These are phyloP conservation scores for Bolborhynchus lineola DNA, from an alignment of 2,113 vertebrate species.

Conservation along the genomic window DNA sequence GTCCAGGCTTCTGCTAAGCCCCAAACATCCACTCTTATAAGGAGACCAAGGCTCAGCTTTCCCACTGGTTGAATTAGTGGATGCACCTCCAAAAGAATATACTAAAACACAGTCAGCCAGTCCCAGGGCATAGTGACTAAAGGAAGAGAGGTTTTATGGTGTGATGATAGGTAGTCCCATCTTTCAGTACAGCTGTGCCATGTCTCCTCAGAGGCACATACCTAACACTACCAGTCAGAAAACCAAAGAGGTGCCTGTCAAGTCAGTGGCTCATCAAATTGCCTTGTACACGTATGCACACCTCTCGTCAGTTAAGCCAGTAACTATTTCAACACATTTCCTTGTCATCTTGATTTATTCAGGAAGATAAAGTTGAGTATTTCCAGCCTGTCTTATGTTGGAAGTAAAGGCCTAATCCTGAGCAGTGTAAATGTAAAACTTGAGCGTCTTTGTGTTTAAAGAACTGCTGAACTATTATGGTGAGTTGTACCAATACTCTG, in stretches of 20 bases:
- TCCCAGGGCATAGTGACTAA: accelerated
- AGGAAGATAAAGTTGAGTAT: background rate
- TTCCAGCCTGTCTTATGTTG: background rate
- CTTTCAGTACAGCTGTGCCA: background rate
- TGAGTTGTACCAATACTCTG: background rate
- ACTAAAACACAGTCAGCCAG: background rate
- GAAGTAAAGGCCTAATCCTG: background rate
- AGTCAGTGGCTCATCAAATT: background rate
- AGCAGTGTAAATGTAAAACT: background rate
- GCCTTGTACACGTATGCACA: background rate
- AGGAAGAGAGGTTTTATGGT: background rate
- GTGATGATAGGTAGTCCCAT: background rate
- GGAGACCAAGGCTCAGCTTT: background rate
- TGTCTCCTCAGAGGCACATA: background rate
- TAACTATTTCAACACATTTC: background rate
- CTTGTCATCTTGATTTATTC: background rate
- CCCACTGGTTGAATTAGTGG: background rate
- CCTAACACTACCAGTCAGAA: background rate
- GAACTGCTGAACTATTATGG: background rate
- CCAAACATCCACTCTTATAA: background rate
- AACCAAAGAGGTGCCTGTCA: background rate
- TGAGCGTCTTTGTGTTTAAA: background rate
- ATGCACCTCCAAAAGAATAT: background rate
- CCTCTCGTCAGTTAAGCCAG: background rate
- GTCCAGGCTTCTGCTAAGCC: background rate